These are phyloP conservation scores for Virgularia gustaviana DNA, from an alignment of 92 coral and sea anemone species.

Conservation along the genomic window DNA sequence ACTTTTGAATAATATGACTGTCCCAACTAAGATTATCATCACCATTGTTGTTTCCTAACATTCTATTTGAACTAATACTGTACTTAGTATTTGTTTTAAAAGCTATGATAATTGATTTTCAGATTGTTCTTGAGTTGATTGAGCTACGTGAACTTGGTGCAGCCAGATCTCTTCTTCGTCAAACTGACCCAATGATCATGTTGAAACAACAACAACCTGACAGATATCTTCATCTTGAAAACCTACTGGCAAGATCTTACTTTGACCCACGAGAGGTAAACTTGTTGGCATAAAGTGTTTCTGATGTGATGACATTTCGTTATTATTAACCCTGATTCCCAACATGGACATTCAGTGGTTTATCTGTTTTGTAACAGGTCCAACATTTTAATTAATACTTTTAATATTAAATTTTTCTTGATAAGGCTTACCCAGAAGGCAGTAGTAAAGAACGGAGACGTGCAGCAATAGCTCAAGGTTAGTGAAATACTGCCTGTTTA, in stretches of 20 bases:
- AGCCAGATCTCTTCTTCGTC: constrained; percentile 88
- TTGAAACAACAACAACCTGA: constrained; percentile 89
- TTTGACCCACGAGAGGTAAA: constrained; percentile 96
- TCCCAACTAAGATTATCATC: background rate
- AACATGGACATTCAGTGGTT: background rate
- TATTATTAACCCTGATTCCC: background rate
- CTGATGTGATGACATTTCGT: background rate
- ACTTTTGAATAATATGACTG: background rate
- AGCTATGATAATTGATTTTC: background rate
- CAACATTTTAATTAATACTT: too few species aligned
- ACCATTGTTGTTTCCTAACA: background rate
- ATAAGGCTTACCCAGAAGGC: constrained; percentile 98
- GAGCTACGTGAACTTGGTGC: constrained; percentile 98
- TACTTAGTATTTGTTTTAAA: background rate
- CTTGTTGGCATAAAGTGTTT: background rate
- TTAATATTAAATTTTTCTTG: too few species aligned
- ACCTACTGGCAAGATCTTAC: constrained; percentile 91
- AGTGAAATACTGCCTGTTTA: too few species aligned
- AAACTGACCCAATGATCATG: constrained; percentile 99
- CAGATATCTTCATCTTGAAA: constrained; percentile 85
- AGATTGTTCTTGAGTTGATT: constrained; percentile 91
- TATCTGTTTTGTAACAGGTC: background rate
- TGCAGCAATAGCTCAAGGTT: constrained; percentile 99
- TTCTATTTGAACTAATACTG: background rate
- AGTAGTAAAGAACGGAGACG: constrained; percentile 97